phyloP scores from a whole-genome alignment of 1,140 invertebrate genomes.

The Megalonaias nervosa region DNA sequence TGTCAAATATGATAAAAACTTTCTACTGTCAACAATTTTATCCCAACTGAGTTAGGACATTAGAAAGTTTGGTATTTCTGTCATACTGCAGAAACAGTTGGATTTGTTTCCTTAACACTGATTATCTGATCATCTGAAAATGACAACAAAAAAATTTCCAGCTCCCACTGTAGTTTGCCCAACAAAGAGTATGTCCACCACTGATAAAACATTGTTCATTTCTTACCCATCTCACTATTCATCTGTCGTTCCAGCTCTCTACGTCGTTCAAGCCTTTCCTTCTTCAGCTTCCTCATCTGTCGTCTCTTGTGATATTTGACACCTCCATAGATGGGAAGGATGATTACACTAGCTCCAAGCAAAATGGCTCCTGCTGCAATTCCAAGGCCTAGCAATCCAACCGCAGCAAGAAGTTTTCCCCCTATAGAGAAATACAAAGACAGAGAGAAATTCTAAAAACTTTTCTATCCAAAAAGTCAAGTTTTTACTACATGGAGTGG shows the following conservation, averaged over 20 bases:
- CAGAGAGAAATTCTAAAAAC: neutral
- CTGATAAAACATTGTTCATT: neutral
- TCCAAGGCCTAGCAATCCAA: conserved; percentile 60
- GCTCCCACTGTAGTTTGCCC: neutral
- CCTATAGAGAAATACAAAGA: conserved; percentile 41
- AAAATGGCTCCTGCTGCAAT: conserved; percentile 63
- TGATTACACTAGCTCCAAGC: conserved; percentile 60
- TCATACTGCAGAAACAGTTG: no score
- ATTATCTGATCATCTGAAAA: no score
- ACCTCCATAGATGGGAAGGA: conserved; percentile 62
- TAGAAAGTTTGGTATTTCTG: no score
- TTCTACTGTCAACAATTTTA: no score
- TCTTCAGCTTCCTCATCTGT: conserved; percentile 14
- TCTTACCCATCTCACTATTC: conserved; percentile 4
- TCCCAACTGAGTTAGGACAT: no score
- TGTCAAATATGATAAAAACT: no score
- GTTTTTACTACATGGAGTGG: neutral
- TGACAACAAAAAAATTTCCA: neutral
- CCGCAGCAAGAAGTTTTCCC: conserved; percentile 66
- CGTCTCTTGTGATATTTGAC: conserved; percentile 52
- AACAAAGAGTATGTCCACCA: neutral
- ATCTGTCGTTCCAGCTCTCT: conserved; percentile 11
- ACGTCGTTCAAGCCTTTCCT: conserved; percentile 7
- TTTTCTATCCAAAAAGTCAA: conserved; percentile 2
- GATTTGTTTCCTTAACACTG: no score